Conservation (phyloP, 1,140 invertebrate genomes). For the Coenobita brevimanus region DNA sequence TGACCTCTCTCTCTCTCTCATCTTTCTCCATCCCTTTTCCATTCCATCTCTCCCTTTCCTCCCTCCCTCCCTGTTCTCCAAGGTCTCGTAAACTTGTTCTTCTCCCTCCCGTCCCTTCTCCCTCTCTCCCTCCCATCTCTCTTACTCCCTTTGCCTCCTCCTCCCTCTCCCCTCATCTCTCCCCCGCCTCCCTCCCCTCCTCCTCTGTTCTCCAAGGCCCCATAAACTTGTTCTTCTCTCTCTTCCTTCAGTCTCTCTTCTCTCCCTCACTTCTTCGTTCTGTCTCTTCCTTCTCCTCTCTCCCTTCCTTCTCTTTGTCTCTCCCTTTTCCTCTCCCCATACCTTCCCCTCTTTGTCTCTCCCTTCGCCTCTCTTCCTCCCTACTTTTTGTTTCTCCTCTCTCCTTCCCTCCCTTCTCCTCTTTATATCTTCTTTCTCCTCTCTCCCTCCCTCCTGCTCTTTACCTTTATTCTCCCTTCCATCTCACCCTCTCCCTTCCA, state of each 20-base stretch:
- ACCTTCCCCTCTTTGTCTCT: slow-evolving; percentile 13
- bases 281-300: background rate
- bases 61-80: background rate
- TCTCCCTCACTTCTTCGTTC: background rate
- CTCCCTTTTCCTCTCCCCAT: background rate
- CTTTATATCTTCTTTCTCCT: no score
- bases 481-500: no score
- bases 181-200: background rate
- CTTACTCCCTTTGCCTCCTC: no score
- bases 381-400: background rate
- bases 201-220: background rate
- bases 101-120: background rate
- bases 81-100: background rate
- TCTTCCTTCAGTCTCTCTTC: background rate
- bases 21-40: background rate
- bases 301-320: background rate
- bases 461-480: background rate
- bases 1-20: background rate
- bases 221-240: background rate
- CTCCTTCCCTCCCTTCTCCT: no score
- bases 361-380: background rate
- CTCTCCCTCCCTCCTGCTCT: background rate
- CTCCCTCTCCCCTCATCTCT: background rate
- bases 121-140: background rate
- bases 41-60: background rate